phyloP scores from a whole-genome alignment of 2,888 invertebrate species.

The Candidula unifasciata region DNA sequence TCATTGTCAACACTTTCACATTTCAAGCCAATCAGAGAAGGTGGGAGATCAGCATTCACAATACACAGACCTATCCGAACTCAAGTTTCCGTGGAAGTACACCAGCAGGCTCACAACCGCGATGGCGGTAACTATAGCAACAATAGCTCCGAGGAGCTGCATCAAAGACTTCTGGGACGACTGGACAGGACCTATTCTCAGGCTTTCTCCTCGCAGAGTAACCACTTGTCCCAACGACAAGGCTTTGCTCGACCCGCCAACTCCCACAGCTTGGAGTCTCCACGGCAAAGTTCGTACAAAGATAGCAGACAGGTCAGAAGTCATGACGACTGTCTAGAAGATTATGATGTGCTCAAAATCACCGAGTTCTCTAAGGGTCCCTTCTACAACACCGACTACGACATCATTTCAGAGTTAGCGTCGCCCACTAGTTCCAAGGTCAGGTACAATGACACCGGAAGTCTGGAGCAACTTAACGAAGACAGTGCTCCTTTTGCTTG shows the following conservation, averaged over 20 bases:
- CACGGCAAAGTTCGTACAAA: conserved; percentile 51
- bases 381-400: conserved; percentile 71
- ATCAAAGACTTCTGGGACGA: conserved; percentile 47
- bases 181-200: conserved; percentile 34
- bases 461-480: conserved; percentile 79
- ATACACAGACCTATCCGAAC: conserved; percentile 55
- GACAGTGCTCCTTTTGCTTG: conserved; percentile 64
- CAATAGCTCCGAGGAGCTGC: conserved; percentile 47
- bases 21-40: conserved; percentile 37
- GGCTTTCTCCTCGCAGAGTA: neutral
- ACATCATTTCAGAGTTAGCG: conserved; percentile 67
- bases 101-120: conserved; percentile 50
- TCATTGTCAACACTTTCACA: conserved; percentile 41
- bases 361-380: conserved; percentile 74
- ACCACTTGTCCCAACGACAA: neutral
- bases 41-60: conserved; percentile 55
- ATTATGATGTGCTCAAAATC: conserved; percentile 73
- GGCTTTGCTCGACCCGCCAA: conserved; percentile 35
- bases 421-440: conserved; percentile 70
- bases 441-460: conserved; percentile 80
- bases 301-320: conserved; percentile 68
- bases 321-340: conserved; percentile 68
- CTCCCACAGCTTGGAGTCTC: conserved; percentile 64
- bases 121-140: neutral
- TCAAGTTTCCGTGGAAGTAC: conserved; percentile 64